These are phyloP conservation scores for Junco hyemalis DNA, from an alignment of 2,113 vertebrate genomes.

Conservation along the genomic window DNA sequence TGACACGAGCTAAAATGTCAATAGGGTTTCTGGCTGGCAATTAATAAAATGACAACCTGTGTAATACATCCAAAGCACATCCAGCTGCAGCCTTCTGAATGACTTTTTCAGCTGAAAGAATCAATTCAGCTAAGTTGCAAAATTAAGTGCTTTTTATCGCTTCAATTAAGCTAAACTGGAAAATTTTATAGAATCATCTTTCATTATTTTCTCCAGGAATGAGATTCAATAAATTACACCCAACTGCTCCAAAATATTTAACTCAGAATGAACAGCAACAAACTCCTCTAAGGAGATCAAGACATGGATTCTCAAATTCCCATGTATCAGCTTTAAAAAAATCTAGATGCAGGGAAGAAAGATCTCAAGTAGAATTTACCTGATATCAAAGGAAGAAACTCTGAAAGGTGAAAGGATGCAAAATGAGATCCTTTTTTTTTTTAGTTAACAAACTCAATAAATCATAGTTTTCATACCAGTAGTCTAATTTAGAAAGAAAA, in stretches of 20 bases:
- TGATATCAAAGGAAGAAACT: background rate
- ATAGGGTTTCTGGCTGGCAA: background rate
- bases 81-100: conserved; percentile 22
- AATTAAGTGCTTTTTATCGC: background rate
- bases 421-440: background rate
- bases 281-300: background rate
- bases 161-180: conserved; percentile 2
- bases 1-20: background rate
- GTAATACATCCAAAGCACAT: background rate
- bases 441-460: background rate
- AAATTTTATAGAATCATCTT: background rate
- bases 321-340: background rate
- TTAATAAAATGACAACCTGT: background rate
- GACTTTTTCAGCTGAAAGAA: conserved; percentile 17
- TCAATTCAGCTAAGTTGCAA: background rate
- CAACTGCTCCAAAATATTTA: background rate
- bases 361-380: background rate
- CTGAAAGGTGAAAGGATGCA: background rate
- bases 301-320: background rate
- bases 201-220: background rate
- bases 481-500: background rate
- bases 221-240: background rate
- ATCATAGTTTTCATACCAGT: background rate
- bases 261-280: background rate
- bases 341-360: background rate